These are phyloP conservation scores for Drosophila merina DNA, from an alignment of 2,888 invertebrate genomes.

Conservation along the genomic window DNA sequence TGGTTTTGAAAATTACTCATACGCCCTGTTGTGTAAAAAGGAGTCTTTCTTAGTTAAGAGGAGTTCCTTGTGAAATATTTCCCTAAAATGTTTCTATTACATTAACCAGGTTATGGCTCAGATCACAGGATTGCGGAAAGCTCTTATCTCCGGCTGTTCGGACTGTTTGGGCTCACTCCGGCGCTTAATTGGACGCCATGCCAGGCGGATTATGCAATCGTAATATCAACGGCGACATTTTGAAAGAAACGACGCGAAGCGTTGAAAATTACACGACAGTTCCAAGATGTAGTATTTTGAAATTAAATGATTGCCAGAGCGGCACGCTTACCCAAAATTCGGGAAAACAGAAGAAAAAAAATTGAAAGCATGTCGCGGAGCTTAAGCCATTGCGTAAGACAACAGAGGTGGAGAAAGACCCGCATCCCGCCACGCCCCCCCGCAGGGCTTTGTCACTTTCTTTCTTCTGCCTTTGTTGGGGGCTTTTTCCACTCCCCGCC, in stretches of 20 bases:
- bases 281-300: conserved; percentile 58
- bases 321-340: conserved; percentile 52
- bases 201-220: conserved; percentile 58
- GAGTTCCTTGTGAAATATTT: neutral
- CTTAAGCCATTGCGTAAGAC: conserved; percentile 66
- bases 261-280: conserved; percentile 68
- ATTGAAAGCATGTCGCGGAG: conserved; percentile 55
- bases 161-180: conserved; percentile 36
- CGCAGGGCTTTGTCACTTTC: conserved; percentile 60
- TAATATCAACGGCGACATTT: conserved; percentile 28
- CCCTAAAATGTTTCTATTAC: conserved; percentile 27
- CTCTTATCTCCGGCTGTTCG: conserved; percentile 37
- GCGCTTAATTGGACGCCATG: conserved; percentile 49
- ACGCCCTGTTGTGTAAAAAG: neutral
- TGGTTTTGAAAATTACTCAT: neutral
- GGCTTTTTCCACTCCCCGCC: conserved; percentile 49
- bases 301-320: conserved; percentile 72
- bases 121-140: conserved; percentile 68
- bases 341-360: conserved; percentile 2
- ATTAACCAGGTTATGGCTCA: conserved; percentile 25
- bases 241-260: conserved; percentile 65
- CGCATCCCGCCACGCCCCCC: neutral
- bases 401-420: conserved; percentile 7
- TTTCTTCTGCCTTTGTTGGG: conserved; percentile 35
- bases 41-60: neutral